phyloP scores from a whole-genome alignment of 2,113 vertebrate genomes.

The Rissa tridactyla region DNA sequence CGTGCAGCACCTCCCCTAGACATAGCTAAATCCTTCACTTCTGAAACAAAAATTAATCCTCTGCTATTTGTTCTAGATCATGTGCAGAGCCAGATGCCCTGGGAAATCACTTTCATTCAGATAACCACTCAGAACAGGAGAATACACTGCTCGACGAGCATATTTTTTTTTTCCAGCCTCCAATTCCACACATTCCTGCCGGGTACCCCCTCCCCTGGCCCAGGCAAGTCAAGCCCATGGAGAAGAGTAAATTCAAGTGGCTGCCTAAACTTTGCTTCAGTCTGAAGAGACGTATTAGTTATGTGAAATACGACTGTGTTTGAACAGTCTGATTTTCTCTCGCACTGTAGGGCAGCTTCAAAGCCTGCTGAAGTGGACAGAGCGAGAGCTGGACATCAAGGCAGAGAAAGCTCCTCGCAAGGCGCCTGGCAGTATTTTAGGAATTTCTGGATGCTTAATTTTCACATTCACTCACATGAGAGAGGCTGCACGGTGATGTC shows the following conservation, averaged over 20 bases:
- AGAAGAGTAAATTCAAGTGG: conserved; percentile 13
- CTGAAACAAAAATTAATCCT: conserved; percentile 24
- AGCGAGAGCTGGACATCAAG: neutral
- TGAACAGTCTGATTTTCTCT: neutral
- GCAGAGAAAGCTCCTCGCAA: neutral
- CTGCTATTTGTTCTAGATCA: conserved; percentile 54
- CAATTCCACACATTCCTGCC: conserved; percentile 31
- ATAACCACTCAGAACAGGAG: neutral
- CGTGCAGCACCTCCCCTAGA: neutral
- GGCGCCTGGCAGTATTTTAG: neutral
- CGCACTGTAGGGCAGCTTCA: neutral
- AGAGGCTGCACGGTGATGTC: neutral
- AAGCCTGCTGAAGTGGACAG: neutral
- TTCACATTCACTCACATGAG: neutral
- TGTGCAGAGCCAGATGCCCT: conserved; percentile 32
- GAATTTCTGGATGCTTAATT: neutral
- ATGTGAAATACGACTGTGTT: neutral
- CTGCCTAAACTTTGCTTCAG: neutral
- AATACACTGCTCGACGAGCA: neutral
- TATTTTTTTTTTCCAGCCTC: neutral
- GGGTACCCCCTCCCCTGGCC: neutral
- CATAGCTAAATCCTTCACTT: conserved; percentile 35
- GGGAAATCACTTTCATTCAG: conserved; percentile 31
- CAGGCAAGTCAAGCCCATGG: neutral
- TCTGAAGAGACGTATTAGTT: neutral